Percentiles rank a stretch among this genome's conserved stretches.
Evolutionary conservation across 2,113 vertebrate species (phyloP).

Genomic region (Ascaphus truei): DNA sequence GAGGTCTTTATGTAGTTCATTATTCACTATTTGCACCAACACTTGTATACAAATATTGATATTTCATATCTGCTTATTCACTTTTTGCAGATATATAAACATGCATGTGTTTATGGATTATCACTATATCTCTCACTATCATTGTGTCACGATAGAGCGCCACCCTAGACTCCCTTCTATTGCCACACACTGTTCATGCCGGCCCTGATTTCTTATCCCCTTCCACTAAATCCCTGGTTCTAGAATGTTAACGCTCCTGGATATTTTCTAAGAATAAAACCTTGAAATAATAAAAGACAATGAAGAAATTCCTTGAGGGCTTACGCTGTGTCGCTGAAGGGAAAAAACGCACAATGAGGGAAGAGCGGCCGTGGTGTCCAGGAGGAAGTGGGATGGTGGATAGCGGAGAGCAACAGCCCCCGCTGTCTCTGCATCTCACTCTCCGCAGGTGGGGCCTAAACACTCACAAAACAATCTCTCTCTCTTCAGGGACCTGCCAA

Average conservation of each 20-base stretch:
- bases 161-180: no score
- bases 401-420: neutral
- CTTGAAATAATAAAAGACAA: constrained; percentile 11
- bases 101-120: neutral
- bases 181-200: no score
- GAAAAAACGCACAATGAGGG: neutral
- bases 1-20: no score
- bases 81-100: neutral
- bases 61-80: no score
- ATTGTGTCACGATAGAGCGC: no score
- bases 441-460: constrained; percentile 27
- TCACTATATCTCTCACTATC: neutral
- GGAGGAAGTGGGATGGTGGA: neutral
- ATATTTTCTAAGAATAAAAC: constrained; percentile 13
- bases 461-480: constrained; percentile 28
- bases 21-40: no score
- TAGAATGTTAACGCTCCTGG: neutral
- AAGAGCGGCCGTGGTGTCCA: neutral
- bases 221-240: constrained; percentile 1
- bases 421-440: constrained; percentile 13
- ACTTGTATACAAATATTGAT: no score
- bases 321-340: neutral
- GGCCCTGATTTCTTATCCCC: no score
- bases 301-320: constrained; percentile 8
- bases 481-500: constrained; percentile 30